Base-by-base conservation (phyloP, 2,113 vertebrate species). In the Tyrannus savana region DNA sequence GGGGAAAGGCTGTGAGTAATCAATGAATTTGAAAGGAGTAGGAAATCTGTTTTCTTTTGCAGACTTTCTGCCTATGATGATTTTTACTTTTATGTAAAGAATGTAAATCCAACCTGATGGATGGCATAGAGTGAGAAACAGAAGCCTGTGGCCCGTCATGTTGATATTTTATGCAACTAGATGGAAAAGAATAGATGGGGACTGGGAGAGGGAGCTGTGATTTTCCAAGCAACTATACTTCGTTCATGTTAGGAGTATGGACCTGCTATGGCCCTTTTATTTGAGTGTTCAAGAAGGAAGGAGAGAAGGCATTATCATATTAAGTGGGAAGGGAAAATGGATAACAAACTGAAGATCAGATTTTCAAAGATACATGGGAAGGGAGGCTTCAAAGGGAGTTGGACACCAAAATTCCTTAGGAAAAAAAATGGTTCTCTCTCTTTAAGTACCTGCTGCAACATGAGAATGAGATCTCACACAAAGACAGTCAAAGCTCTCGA, bases 361-460 rank as follows among this genome's bases (percentile, higher is more conserved):
- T 97, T 95, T 94, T 97, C 95, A 96, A 96, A 96, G 95, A 90
- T 92, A 84, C 31, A 12, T 92, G 81, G 52, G 77, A 90, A 90
- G 72, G 21, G 47, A 74, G 53, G 37, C 83, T 96, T 96, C 85
- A 94, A 95, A 97, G 85, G 83, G 47, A 96, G 24, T 49, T 68
- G 64, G 44, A 87, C 56, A 50, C 93, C 56, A 92, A 92, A 95
- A 96, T 89, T 94, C 85, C 37, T 92, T 84, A 55, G 76, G 33
- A 31, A 79, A 67, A 95, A 90, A 68, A 46, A 46, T 3, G 4
- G 18, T 86, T 92, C 76, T 86, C 3, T 1, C 63, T 93, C 79
- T 93, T 85, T 59, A 88, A 96, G 73, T 96, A 89, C 80, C 60
- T 96, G 88, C 83, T 93, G 93, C 90, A 96, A 94, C 76, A 82